A percentile compares a stretch with the other conserved stretches of the same genome.
Conservation (phyloP, 2,113 vertebrate species). For the Lasiurus borealis region DNA sequence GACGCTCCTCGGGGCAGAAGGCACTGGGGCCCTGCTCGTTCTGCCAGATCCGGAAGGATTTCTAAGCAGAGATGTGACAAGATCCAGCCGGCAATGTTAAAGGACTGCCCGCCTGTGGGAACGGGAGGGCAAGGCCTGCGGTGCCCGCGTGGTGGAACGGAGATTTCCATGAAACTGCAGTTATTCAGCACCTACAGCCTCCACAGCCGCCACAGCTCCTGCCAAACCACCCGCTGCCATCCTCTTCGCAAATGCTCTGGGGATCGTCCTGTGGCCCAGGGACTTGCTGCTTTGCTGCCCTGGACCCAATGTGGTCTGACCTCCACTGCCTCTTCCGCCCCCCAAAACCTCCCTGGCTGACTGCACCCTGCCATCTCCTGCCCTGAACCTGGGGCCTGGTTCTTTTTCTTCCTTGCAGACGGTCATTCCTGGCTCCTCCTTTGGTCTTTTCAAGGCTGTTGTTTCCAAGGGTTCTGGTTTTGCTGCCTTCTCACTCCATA, state of each 20-base stretch:
- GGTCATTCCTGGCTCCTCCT: neutral
- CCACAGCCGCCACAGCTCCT: neutral
- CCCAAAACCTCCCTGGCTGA: neutral
- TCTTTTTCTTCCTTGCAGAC: neutral
- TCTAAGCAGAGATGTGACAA: neutral
- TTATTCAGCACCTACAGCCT: neutral
- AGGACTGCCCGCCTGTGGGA: neutral
- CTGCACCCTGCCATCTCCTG: rapidly evolving
- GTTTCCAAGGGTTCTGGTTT: neutral
- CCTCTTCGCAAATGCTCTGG: neutral
- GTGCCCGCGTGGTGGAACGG: no score
- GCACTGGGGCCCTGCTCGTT: rapidly evolving
- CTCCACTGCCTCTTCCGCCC: neutral
- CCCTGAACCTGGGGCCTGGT: no score
- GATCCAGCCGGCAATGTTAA: neutral
- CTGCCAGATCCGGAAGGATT: neutral
- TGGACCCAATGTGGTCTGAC: rapidly evolving
- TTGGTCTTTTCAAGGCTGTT: no score
- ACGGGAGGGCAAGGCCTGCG: neutral
- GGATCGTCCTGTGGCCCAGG: rapidly evolving
- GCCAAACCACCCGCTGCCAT: neutral
- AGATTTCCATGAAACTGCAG: neutral
- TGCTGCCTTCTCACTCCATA: no score
- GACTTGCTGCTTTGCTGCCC: neutral
- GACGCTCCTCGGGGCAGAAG: neutral